Evolutionary conservation across 2,797 vertebrate species (phyloP).

Genomic region (Lindbergichthys nudifrons): DNA sequence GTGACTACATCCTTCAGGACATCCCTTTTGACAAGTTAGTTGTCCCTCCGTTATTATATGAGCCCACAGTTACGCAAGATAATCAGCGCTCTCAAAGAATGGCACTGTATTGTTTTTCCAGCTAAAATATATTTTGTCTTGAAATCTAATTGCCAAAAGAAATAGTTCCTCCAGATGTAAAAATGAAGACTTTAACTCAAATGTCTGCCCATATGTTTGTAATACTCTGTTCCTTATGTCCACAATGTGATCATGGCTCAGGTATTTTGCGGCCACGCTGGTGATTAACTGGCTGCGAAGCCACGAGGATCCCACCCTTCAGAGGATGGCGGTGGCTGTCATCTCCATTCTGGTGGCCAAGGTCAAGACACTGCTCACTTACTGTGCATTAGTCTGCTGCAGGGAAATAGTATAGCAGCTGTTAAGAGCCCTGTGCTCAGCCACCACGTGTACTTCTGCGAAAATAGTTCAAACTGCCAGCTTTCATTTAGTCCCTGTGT

Average conservation of each 20-base stretch:
- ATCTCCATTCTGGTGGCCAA: conserved; percentile 94
- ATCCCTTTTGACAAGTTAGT: conserved; percentile 95
- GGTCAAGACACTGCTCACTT: conserved; percentile 80
- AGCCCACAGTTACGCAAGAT: conserved; percentile 7
- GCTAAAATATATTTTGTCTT: conserved; percentile 36
- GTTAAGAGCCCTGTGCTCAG: conserved; percentile 15
- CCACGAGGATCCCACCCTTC: conserved; percentile 92
- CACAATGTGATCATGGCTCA: conserved; percentile 65
- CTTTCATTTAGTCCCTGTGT: conserved; percentile 16
- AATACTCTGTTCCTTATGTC: conserved; percentile 30
- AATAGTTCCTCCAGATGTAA: conserved; percentile 49
- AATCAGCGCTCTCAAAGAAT: conserved; percentile 26
- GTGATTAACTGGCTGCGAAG: conserved; percentile 95
- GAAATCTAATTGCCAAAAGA: conserved; percentile 46
- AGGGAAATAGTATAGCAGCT: conserved; percentile 38
- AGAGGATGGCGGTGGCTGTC: conserved; percentile 94
- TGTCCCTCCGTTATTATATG: conserved; percentile 18
- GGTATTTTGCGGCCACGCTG: conserved; percentile 93
- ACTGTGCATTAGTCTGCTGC: conserved; percentile 41
- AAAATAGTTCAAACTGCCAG: conserved; percentile 10
- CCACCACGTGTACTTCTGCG: conserved; percentile 19
- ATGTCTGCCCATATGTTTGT: conserved; percentile 44
- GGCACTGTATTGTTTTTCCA: conserved; percentile 44
- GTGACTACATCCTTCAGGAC: conserved; percentile 93
- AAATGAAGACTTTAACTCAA: conserved; percentile 17